Percentiles rank a stretch among this genome's conserved stretches.
Conservation (phyloP, 2,797 vertebrate species). For the Ispidina lecontei region DNA sequence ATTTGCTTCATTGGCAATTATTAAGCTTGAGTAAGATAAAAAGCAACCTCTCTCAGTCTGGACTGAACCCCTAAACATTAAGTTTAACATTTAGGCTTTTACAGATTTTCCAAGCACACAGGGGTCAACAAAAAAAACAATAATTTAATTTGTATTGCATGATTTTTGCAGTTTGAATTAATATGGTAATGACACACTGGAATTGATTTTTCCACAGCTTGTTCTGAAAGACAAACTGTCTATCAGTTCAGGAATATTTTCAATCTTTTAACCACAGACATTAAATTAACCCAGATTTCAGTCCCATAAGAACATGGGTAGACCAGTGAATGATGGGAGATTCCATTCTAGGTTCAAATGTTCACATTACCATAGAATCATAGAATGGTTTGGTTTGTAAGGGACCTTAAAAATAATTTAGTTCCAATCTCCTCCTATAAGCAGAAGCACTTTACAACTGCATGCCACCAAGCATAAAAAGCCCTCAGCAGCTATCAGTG, state of each 20-base stretch:
- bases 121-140: slow-evolving; percentile 13
- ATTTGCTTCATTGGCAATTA: not conserved
- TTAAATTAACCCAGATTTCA: not conserved
- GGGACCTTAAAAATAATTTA: not conserved
- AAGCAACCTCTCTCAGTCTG: not conserved
- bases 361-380: not conserved
- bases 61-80: not conserved
- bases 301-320: not conserved
- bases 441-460: not conserved
- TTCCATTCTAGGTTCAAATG: not conserved
- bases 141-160: not conserved
- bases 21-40: not conserved
- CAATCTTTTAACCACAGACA: not conserved
- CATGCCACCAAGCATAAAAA: not conserved
- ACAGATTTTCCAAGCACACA: not conserved
- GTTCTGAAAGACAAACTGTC: not conserved
- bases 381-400: not conserved
- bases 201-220: not conserved
- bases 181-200: not conserved
- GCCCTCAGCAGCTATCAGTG: not conserved
- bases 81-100: not conserved
- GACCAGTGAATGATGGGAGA: not conserved
- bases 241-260: not conserved
- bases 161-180: not conserved
- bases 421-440: not conserved